These are phyloP conservation scores for Propithecus deckenii DNA, from an alignment of 2,797 vertebrate species.

Conservation along the genomic window DNA sequence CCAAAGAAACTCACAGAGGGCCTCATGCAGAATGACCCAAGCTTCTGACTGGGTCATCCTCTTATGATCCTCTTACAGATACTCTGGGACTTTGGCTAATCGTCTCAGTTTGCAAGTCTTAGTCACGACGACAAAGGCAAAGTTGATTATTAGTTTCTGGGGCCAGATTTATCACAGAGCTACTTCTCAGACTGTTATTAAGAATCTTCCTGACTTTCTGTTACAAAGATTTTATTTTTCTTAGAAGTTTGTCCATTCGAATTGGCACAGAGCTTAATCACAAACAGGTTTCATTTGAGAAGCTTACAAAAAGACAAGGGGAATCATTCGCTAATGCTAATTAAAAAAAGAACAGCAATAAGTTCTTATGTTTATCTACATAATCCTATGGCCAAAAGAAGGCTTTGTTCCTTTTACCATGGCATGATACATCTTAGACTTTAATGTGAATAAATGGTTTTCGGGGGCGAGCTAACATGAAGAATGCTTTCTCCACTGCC, in stretches of 20 bases:
- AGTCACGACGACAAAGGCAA: background rate
- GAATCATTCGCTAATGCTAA: constrained; percentile 35
- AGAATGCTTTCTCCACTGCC: background rate
- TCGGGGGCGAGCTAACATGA: background rate
- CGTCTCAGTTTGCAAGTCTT: background rate
- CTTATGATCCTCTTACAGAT: background rate
- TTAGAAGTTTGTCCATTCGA: background rate
- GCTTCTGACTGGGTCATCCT: background rate
- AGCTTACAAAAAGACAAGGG: background rate
- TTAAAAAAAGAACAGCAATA: constrained; percentile 25
- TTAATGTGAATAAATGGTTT: constrained; percentile 5
- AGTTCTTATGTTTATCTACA: background rate
- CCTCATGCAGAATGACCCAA: constrained; percentile 18
- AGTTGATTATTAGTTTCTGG: constrained; percentile 21
- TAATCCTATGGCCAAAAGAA: background rate
- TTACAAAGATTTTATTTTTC: background rate
- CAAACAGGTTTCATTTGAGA: constrained; percentile 37
- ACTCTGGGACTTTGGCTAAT: constrained; percentile 30
- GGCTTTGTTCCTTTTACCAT: constrained; percentile 15
- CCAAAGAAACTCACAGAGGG: constrained; percentile 60
- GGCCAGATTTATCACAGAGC: constrained; percentile 41
- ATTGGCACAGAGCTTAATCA: background rate
- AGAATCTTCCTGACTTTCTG: constrained; percentile 35
- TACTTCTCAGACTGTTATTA: background rate
- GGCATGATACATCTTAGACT: background rate